Percentiles rank a stretch among this genome's conserved stretches.
Evolutionary conservation across 2,888 invertebrate genomes (phyloP).

Genomic region (Caenorhabditis virilis): DNA sequence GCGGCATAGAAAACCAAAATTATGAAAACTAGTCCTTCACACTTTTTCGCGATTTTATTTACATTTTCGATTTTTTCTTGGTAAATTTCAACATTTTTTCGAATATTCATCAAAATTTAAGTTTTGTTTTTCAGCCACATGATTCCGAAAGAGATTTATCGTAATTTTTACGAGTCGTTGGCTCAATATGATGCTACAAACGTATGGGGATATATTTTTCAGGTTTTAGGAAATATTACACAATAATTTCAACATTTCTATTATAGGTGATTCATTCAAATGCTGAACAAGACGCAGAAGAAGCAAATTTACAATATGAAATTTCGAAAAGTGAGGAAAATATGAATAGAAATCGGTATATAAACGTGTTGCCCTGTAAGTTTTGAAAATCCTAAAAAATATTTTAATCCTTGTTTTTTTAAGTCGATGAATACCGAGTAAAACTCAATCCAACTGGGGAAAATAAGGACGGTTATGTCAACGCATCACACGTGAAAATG

Average conservation of each 20-base stretch:
- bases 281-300: not conserved
- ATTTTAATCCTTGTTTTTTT: slow-evolving; percentile 19
- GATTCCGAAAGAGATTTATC: not conserved
- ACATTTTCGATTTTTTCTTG: no score
- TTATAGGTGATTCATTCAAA: not conserved
- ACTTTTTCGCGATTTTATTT: not conserved
- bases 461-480: slow-evolving; percentile 54
- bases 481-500: slow-evolving; percentile 58
- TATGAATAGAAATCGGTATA: slow-evolving; percentile 63
- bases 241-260: not conserved
- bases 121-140: not conserved
- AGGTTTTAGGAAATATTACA: not conserved
- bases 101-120: not conserved
- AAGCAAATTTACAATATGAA: not conserved
- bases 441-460: slow-evolving; percentile 17
- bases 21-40: not conserved
- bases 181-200: not conserved
- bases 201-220: not conserved
- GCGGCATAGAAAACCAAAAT: no score
- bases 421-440: slow-evolving; percentile 62
- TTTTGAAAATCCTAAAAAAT: slow-evolving; percentile 1
- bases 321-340: slow-evolving; percentile 11
- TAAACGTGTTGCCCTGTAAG: slow-evolving; percentile 60
- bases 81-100: not conserved
- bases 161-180: not conserved